Percentiles rank a stretch among this genome's conserved stretches.
Evolutionary conservation across 2,113 vertebrate species (phyloP).

Genomic region (Onychostoma macrolepis): DNA sequence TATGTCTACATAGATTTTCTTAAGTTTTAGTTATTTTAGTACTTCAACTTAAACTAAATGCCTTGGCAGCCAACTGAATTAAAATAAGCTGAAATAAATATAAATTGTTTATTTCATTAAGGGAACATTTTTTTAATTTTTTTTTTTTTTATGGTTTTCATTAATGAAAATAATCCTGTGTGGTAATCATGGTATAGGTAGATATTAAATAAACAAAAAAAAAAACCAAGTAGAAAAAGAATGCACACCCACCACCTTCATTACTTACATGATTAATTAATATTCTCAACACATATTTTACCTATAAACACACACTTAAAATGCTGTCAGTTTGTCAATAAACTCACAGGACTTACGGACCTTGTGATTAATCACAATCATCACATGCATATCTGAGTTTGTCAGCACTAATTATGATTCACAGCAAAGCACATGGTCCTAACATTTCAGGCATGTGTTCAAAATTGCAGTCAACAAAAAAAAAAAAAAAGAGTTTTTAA

Average conservation of each 20-base stretch:
- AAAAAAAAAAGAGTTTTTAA: background rate
- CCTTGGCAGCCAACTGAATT: background rate
- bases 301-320: background rate
- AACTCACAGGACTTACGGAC: background rate
- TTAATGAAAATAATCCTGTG: no score
- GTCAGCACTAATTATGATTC: constrained; percentile 12
- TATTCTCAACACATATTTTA: constrained; percentile 2
- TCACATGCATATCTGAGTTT: background rate
- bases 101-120: no score
- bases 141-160: no score
- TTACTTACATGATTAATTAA: background rate
- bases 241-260: no score
- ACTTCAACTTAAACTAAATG: background rate
- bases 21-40: background rate
- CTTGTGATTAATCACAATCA: background rate
- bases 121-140: no score
- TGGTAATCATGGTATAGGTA: no score
- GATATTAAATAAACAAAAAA: no score
- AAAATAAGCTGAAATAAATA: background rate
- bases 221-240: no score
- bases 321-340: background rate
- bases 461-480: background rate
- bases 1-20: background rate
- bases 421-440: background rate
- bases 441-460: background rate